Base-by-base conservation (phyloP, 2,113 vertebrate species). In the Neofelis nebulosa region DNA sequence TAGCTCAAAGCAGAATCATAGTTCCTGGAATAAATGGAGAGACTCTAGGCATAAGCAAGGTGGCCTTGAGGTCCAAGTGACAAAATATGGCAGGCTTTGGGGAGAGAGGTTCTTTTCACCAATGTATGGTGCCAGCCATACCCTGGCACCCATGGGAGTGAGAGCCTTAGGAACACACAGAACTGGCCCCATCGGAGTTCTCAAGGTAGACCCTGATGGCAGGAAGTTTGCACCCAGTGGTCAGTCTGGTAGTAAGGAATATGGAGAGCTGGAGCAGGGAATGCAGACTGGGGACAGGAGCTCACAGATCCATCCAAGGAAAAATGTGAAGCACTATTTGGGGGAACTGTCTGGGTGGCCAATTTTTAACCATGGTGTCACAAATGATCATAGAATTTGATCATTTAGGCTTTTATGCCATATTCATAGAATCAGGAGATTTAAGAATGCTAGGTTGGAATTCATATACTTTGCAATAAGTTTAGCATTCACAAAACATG, bases 161-260 rank as follows among this genome's bases (percentile, higher is more conserved):
- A 65, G 5, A 11, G 31, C 31, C 31, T 29, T 10, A 2, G 68
- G n/a, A 33, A 0, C 74, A 57, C 41, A 29, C 14, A 55, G 23
- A 55, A 27, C 19, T 66, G n/a, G 41, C 6, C 10, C 33, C 2
- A 0, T 2, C 0, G 3, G 15, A 12, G 5, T 16, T 52, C 21
- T 69, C 71, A 57, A 33, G 14, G 29, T 10, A 14, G 12, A 3
- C 21, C 7, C 10, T 5, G 5, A 19, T 14, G 45, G 13, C 50
- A 57, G 1, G 5, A 4, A 16, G 6, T 8, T 31, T 19, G 19
- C 21, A 16, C 29, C 12, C 15, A 48, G 31, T 4, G 27, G 4
- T 27, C 41, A 45, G 69, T 27, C 36, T 52, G 69, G n/a, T 41
- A 55, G 13, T 25, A 45, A n/a, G 0, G 45, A n/a, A 8, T 2